phyloP scores from a whole-genome alignment of 2,797 vertebrate genomes.

The Acipenser transmontanus region DNA sequence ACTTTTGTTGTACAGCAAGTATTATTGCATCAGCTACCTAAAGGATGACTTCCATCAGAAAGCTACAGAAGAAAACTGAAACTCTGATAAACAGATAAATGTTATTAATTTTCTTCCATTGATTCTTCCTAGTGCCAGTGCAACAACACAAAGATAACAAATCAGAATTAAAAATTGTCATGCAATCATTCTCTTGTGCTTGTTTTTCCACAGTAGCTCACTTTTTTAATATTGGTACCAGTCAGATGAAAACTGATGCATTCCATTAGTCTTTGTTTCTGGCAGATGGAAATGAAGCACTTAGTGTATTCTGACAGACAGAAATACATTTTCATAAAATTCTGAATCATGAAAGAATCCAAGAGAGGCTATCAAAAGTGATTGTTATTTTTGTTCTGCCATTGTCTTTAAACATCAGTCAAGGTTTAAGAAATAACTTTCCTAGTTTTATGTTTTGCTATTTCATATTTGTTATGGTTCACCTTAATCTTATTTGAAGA shows the following conservation, averaged over 20 bases:
- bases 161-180: conserved; percentile 29
- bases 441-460: neutral
- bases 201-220: conserved; percentile 30
- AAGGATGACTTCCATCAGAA: no score
- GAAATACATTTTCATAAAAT: neutral
- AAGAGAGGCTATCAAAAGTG: neutral
- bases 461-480: neutral
- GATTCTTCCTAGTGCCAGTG: conserved; percentile 38
- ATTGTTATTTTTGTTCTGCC: neutral
- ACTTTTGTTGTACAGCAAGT: no score
- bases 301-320: neutral
- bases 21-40: no score
- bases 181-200: conserved; percentile 26
- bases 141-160: conserved; percentile 32
- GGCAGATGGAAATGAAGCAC: conserved; percentile 3
- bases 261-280: neutral
- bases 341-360: neutral
- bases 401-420: conserved; percentile 2
- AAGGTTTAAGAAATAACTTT: neutral
- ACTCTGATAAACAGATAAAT: neutral
- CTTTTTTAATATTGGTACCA: conserved; percentile 34
- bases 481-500: neutral
- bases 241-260: neutral
- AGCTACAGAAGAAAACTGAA: no score
- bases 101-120: neutral